Percentiles rank a stretch among this genome's conserved stretches.
Conservation (phyloP, 2,888 invertebrate species). For the Seladonia tumulorum region DNA sequence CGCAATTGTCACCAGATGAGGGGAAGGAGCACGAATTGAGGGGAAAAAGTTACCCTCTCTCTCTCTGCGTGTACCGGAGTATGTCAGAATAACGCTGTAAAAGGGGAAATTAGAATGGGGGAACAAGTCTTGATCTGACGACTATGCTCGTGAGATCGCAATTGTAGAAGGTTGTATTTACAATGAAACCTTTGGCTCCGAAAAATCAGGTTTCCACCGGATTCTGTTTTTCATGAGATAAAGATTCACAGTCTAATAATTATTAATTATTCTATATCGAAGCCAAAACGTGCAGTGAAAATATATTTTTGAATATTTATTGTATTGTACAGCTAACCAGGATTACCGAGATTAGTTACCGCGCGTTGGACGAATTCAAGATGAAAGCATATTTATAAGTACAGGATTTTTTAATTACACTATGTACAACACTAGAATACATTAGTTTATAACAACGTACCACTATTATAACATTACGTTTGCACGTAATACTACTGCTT, state of each 20-base stretch:
- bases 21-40: no score
- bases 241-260: not conserved
- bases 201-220: not conserved
- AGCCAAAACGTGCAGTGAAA: not conserved
- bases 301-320: constrained; percentile 1
- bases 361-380: not conserved
- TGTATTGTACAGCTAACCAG: not conserved
- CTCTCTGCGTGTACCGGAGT: no score
- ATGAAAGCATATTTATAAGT: constrained; percentile 13
- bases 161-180: not conserved
- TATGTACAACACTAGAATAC: constrained; percentile 15
- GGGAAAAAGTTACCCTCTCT: no score
- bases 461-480: constrained; percentile 19
- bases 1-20: not conserved
- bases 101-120: no score
- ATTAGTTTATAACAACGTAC: constrained; percentile 8
- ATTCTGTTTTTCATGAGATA: not conserved
- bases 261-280: not conserved
- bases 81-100: no score
- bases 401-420: constrained; percentile 11
- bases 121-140: no score
- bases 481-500: constrained; percentile 10
- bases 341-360: constrained; percentile 18
- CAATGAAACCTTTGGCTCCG: not conserved
- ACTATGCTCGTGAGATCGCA: no score